Base-by-base conservation (phyloP, 1,140 invertebrate species). In the Plutomurus gul region DNA sequence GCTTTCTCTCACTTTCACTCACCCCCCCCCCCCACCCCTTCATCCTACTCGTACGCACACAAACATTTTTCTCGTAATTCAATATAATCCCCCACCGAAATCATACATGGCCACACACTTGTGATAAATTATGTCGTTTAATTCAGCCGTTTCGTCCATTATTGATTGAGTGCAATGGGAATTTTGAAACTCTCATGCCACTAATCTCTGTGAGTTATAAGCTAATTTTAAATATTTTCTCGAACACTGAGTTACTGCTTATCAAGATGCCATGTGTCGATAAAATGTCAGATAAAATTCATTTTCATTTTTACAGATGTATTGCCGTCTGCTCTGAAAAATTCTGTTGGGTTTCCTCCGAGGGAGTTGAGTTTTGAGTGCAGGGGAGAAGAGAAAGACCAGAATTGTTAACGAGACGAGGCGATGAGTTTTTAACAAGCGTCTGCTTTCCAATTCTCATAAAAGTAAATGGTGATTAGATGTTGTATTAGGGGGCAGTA, bases 41-140 rank as follows among this genome's bases (percentile, higher is more conserved):
- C n/a, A n/a, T n/a, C n/a, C n/a, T n/a, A n/a, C n/a, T n/a, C n/a
- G n/a, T n/a, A n/a, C n/a, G 18, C 56, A 16, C 56, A 27, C 30
- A 65, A 33, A 65, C 27, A 33, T 33, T 65, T 65, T 7, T 20
- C 56, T 27, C 56, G 13, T 65, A 65, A 65, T 30, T 65, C 56
- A 65, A 27, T 16, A 65, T 65, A 65, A 65, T 65, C 56, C 30
- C 56, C 16, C 56, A 33, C 16, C 36, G 27, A n/a, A 30, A 65
- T n/a, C n/a, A 65, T 25, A 18, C 47, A 22, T 22, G n/a, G 18
- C 47, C 30, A 36, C 27, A 33, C 18, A n/a, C 27, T 16, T 60
- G 30, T 33, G 56, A 65, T 33, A 65, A 65, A 65, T 65, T 65
- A 65, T 65, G 56, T 30, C 56, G 56, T 33, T 33, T 65, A 33